Conservation (phyloP, 2,113 vertebrate genomes). For the Plestiodon gilberti region DNA sequence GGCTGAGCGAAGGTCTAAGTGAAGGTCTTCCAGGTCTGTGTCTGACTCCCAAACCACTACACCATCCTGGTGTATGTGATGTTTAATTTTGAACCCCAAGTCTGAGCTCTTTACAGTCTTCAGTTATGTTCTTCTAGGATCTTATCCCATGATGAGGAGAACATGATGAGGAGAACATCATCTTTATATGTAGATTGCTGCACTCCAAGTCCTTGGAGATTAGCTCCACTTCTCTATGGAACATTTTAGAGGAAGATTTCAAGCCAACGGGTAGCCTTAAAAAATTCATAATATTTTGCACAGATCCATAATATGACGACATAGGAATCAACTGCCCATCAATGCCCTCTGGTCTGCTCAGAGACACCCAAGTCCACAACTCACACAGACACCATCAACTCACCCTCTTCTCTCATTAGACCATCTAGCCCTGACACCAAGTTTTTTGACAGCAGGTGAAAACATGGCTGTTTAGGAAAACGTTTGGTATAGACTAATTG, state of each 20-base stretch:
- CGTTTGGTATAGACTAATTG: too few species aligned
- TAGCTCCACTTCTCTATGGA: background rate
- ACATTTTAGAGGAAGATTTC: background rate
- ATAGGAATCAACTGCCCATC: background rate
- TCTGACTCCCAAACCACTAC: too few species aligned
- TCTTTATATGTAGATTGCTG: background rate
- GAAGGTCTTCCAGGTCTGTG: too few species aligned
- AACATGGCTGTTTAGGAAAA: too few species aligned
- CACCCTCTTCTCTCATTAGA: too few species aligned
- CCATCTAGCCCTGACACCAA: too few species aligned
- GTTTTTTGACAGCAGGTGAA: too few species aligned
- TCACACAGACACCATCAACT: too few species aligned
- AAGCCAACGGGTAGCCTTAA: background rate
- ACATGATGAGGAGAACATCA: too few species aligned
- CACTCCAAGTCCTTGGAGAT: background rate
- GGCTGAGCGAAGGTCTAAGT: too few species aligned
- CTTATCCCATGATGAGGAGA: background rate
- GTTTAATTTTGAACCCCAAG: background rate
- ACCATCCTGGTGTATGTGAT: too few species aligned
- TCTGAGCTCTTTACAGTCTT: background rate
- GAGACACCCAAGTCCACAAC: background rate
- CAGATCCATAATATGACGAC: background rate
- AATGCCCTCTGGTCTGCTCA: too few species aligned
- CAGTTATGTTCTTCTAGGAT: background rate
- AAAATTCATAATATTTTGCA: background rate